Evolutionary conservation across 2,888 invertebrate genomes (phyloP), one percentile per base, ranked within the genome.

Genomic region (Caenorhabditis imperialis): DNA sequence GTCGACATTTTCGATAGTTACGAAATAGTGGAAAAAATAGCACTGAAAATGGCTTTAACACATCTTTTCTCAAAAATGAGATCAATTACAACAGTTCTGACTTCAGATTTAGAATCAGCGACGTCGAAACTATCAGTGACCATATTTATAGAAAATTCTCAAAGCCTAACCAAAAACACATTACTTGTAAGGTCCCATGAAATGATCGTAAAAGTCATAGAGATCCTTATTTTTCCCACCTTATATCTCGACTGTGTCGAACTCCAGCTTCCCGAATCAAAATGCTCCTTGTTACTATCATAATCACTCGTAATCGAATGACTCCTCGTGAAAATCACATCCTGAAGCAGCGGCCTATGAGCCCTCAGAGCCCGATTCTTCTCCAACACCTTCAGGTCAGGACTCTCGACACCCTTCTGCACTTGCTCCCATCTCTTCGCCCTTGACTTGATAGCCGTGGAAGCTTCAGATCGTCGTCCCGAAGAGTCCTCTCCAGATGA

Each of bases 251-350:
- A 78, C 30, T 76, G 70, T 0, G 78, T 77, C 4, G 81, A 81
- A 67, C 84, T 83, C 84, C 84, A 84, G 25, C 84, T 84, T 38
- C 84, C 84, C 16, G 83, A 82, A 33, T 84, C 84, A 57, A 83
- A 84, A 14, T 78, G 71, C 37, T 84, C 84, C 18, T 77, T 75
- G 18, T 83, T 79, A n/a, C 77, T 77, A 61, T 84, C 84, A 75
- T 84, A 84, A 51, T 83, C 84, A 51, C 82, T 82, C 0, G 84
- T 83, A 8, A 77, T 80, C n/a, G 83, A 84, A 42, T 80, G 78
- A 57, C 79, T 75, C 33, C 81, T 57, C n/a, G 72, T 71, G 65
- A 82, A 82, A 30, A 82, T 62, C 20, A 70, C 78, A 38, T 82
- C 79, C 50, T 75, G 65, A 0, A 82, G 74, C 3, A 77, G 61